Evolutionary conservation across 2,888 invertebrate species (phyloP), one percentile per base, ranked within the genome.

Genomic region (Lycocerus yunnanus): DNA sequence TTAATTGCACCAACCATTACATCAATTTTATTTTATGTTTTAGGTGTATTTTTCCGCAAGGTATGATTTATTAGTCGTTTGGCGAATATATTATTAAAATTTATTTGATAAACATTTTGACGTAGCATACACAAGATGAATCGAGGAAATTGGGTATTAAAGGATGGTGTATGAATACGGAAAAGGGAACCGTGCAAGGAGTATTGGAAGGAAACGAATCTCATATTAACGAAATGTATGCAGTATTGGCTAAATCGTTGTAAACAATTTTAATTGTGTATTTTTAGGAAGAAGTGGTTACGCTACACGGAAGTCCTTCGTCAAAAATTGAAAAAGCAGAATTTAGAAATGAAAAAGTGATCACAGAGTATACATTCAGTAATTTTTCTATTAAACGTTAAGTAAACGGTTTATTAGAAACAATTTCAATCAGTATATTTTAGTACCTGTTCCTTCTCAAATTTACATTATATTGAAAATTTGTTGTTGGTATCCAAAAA

Each of bases 101-200:
- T 71, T 15, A 67, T 21, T 59, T 66, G n/a, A 59, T 68, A 16
- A 68, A 6, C n/a, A n/a, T 72, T 69, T 24, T 67, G 61, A 84
- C 86, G 6, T 84, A 94, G 93, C 90, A 89, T 78, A 94, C 94
- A 0, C 90, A 92, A 83, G 86, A 89, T 74, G 89, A 92, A 84
- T 92, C 92, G 0, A 89, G 89, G 24, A 90, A 90, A 81, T 86
- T 93, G 16, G 90, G 90, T 1, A 81, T 94, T 2, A 89, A 88
- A 76, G 94, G 94, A 11, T 94, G 93, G 93, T 93, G 93, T 82
- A 91, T 90, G 89, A 94, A 94, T 82, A 94, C 94, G 0, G 81
- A 88, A 0, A 83, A 88, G 27, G 93, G 91, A 6, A 93, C 93
- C 0, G 94, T 94, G 0, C 86, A 90, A 15, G 94, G 94, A 1